Conservation (phyloP, 2,113 vertebrate genomes). For the Chunga burmeisteri region DNA sequence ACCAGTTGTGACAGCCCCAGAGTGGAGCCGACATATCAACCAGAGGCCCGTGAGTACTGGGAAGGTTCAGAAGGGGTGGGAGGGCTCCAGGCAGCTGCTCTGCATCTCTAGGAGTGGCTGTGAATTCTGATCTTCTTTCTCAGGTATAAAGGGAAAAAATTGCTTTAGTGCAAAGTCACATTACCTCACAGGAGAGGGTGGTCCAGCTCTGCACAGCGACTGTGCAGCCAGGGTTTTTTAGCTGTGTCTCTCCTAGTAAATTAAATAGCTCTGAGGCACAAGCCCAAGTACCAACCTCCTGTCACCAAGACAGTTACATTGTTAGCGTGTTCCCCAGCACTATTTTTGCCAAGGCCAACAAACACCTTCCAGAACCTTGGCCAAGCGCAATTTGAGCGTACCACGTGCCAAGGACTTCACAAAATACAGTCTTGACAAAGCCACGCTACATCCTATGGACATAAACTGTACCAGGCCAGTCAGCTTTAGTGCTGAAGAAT, state of each 20-base stretch:
- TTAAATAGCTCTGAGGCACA: neutral
- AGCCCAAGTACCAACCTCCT: neutral
- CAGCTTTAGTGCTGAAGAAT: neutral
- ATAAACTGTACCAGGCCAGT: neutral
- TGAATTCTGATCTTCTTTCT: neutral
- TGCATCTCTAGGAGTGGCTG: neutral
- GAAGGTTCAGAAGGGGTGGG: neutral
- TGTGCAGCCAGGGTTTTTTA: neutral
- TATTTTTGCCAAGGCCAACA: neutral
- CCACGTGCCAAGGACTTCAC: neutral
- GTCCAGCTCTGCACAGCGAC: neutral
- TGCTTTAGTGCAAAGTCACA: neutral
- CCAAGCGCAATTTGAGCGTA: neutral
- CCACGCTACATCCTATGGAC: neutral
- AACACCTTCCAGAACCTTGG: neutral
- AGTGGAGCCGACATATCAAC: constrained; percentile 77
- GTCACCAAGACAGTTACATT: neutral
- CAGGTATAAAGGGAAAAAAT: neutral
- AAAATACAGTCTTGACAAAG: neutral
- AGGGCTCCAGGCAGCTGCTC: neutral
- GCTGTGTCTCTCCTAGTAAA: neutral
- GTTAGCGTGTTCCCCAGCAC: neutral
- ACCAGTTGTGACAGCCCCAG: constrained; percentile 74
- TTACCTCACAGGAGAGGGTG: neutral
- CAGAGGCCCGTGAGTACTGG: constrained; percentile 72